Evolutionary conservation across 2,113 vertebrate genomes (phyloP).

Genomic region (Toxotes jaculatrix): DNA sequence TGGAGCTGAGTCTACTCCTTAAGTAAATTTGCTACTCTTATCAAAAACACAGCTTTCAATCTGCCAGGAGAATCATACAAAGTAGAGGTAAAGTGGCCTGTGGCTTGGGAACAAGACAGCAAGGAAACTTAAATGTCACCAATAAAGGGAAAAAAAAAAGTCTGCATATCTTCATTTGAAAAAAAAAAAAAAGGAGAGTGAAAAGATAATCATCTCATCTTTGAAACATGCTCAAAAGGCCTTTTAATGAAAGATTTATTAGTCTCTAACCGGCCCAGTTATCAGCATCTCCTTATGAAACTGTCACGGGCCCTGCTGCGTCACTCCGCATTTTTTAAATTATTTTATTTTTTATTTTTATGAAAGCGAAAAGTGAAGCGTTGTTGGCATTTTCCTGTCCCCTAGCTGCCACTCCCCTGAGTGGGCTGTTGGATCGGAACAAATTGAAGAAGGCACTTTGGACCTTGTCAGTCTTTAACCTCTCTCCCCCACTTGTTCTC

Average conservation of each 20-base stretch:
- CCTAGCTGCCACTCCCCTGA: conserved; percentile 41
- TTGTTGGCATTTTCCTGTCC: conserved; percentile 57
- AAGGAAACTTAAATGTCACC: conserved; percentile 49
- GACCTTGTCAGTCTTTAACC: conserved; percentile 67
- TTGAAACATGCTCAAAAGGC: conserved; percentile 58
- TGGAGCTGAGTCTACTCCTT: neutral
- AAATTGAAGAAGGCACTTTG: conserved; percentile 63
- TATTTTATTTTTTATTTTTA: neutral
- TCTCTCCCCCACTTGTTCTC: conserved; percentile 21
- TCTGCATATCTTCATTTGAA: conserved; percentile 40
- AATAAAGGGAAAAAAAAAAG: conserved; percentile 12
- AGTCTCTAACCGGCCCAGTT: conserved; percentile 49
- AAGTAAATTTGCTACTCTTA: neutral
- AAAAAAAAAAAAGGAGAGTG: conserved; percentile 10
- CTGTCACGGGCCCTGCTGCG: conserved; percentile 12
- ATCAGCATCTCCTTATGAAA: conserved; percentile 54
- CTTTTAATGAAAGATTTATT: conserved; percentile 75
- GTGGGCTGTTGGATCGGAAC: conserved; percentile 52
- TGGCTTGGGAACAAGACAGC: conserved; percentile 8
- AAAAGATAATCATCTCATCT: conserved; percentile 66
- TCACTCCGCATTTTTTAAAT: conserved; percentile 34
- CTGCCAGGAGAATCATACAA: neutral
- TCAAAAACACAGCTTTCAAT: conserved; percentile 5
- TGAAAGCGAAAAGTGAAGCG: conserved; percentile 43
- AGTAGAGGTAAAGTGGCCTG: conserved; percentile 24